A percentile compares a stretch with the other conserved stretches of the same genome.
phyloP scores from a whole-genome alignment of 2,113 vertebrate genomes.

The Tetrao urogallus region DNA sequence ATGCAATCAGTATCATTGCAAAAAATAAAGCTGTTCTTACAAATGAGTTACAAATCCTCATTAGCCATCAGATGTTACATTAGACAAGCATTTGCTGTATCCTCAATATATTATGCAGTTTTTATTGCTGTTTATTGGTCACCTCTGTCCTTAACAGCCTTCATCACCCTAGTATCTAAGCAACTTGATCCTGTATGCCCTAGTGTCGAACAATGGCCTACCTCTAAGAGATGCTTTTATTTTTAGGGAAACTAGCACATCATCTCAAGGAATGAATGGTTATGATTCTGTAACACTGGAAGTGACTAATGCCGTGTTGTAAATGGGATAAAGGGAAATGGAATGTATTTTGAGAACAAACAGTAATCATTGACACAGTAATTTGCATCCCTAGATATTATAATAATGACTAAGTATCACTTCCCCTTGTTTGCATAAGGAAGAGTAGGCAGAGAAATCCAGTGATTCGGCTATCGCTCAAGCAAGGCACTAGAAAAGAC shows the following conservation, averaged over 20 bases:
- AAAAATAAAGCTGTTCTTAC: constrained; percentile 58
- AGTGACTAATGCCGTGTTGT: constrained; percentile 69
- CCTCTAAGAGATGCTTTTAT: background rate
- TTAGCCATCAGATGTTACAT: constrained; percentile 51
- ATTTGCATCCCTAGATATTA: constrained; percentile 71
- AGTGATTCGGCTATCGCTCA: constrained; percentile 6
- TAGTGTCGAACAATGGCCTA: background rate
- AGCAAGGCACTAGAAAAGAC: background rate
- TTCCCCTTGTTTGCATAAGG: constrained; percentile 66
- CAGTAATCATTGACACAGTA: constrained; percentile 71
- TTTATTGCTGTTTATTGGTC: constrained; percentile 20
- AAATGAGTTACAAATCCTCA: constrained; percentile 59
- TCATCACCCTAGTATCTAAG: background rate
- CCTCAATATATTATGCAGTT: background rate
- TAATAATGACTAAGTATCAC: constrained; percentile 71
- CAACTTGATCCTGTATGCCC: background rate
- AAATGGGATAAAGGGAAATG: constrained; percentile 65
- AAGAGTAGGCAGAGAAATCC: constrained; percentile 55
- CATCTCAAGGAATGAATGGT: constrained; percentile 53
- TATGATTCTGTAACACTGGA: constrained; percentile 61
- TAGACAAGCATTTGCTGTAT: constrained; percentile 26
- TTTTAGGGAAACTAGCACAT: constrained; percentile 31
- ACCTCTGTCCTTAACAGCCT: background rate
- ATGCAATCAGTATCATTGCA: constrained; percentile 64
- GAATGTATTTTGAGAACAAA: constrained; percentile 71